Base-by-base conservation (phyloP, 2,888 invertebrate species). In the Campoplex capitator region DNA sequence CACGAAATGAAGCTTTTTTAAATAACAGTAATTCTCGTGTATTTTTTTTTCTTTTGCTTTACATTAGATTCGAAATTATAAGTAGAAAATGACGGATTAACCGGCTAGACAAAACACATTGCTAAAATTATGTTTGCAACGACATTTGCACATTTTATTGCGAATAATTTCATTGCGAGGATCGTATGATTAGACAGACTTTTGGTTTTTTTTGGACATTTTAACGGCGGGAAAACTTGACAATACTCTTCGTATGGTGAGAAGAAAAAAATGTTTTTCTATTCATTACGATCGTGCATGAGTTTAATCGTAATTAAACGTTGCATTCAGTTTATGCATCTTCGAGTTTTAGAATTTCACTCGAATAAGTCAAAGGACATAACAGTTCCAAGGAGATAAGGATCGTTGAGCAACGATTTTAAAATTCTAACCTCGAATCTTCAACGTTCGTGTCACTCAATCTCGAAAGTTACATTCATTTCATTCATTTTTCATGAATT, bases 141-240 rank as follows among this genome's bases (percentile, higher is more conserved):
- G 18, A 51, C 18, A 18, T 18, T 4, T 51, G 7, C n/a, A 51
- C n/a, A 51, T 51, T 51, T 51, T 16, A 16, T 48, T 48, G 48
- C 48, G 16, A 48, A 48, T 16, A 48, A 48, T 48, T 51, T 51
- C 18, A 51, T 16, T 51, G 51, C 51, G 51, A 51, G 51, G 51
- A 4, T 51, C 51, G 18, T 51, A 51, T 16, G 4, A 18, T 51
- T 7, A 51, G 7, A 3, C 51, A n/a, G 51, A 51, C 51, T 51
- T n/a, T 51, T 51, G 18, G 51, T 4, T 23, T 23, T 23, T 23
- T 23, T 23, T 23, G 23, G 18, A 18, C 51, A 51, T 51, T 42
- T 42, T 18, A 71, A 35, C n/a, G 51, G 48, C 71, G 51, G 32
- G 71, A 32, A 35, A 71, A 48, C 70, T 9, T 28, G 16, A 70